These are phyloP conservation scores for Cheilosia urbana DNA, from an alignment of 2,888 invertebrate species.

Conservation along the genomic window DNA sequence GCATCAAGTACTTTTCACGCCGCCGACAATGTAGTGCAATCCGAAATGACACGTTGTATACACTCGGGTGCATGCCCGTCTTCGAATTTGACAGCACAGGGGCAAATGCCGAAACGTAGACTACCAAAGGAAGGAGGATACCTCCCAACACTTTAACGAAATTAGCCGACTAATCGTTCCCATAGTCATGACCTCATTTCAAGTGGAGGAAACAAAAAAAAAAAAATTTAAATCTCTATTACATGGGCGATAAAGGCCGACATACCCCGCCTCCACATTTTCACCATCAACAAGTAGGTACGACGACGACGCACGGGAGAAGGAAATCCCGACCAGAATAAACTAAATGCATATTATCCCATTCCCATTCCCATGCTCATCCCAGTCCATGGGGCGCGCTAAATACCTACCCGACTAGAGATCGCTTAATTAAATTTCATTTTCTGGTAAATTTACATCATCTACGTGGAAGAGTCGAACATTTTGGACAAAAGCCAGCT, in stretches of 20 bases:
- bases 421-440: conserved; percentile 72
- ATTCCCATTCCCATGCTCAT: not conserved
- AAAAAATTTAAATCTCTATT: not conserved
- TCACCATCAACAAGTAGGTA: conserved; percentile 19
- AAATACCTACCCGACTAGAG: conserved; percentile 36
- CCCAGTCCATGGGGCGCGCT: conserved; percentile 18
- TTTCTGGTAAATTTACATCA: conserved; percentile 65
- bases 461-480: conserved; percentile 20
- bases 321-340: not conserved
- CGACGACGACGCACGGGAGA: not conserved
- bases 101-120: not conserved
- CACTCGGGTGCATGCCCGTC: conserved; percentile 19
- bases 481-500: conserved; percentile 64
- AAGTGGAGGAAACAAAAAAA: not conserved
- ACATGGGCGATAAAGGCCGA: not conserved
- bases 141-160: conserved; percentile 27
- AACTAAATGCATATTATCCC: conserved; percentile 32
- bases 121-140: not conserved
- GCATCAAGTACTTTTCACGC: not conserved
- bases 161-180: conserved; percentile 66
- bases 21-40: conserved; percentile 46
- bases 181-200: conserved; percentile 66
- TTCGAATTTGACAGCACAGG: not conserved
- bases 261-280: not conserved
- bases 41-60: conserved; percentile 47